Conservation (phyloP, 2,797 vertebrate species). For the Phylloscopus collybita region DNA sequence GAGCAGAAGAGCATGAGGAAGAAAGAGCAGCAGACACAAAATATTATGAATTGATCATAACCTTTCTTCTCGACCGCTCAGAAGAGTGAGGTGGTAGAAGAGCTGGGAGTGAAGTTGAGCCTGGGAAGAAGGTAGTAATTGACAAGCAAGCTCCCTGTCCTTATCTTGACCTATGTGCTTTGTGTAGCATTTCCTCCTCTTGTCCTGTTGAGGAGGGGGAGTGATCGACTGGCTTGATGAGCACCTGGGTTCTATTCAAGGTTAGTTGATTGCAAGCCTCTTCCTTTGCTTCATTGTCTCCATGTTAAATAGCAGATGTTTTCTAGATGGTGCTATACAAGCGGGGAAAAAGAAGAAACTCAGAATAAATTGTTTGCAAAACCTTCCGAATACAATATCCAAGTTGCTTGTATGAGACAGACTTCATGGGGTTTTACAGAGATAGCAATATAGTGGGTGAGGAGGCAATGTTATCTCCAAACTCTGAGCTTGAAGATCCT, state of each 20-base stretch:
- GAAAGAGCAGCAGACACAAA: background rate
- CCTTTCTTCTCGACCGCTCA: background rate
- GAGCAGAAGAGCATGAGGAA: background rate
- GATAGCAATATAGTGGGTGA: background rate
- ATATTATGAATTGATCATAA: background rate
- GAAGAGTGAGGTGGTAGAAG: background rate
- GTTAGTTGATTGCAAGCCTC: background rate
- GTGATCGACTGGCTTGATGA: background rate
- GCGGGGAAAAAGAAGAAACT: accelerated
- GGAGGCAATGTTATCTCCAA: background rate
- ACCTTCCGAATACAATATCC: background rate
- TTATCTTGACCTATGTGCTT: background rate
- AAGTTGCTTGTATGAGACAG: background rate
- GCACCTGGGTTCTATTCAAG: background rate
- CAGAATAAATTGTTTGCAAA: background rate
- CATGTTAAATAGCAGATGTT: background rate
- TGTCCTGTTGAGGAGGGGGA: background rate
- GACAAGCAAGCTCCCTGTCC: background rate
- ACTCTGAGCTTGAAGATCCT: background rate
- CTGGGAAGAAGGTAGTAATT: background rate
- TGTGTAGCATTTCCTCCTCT: background rate
- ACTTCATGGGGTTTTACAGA: background rate
- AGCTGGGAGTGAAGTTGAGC: background rate
- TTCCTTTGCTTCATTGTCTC: background rate
- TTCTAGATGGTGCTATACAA: background rate